Percentiles rank a stretch among this genome's conserved stretches.
Conservation (phyloP, 1,140 invertebrate species). For the Tetraneura akinire region DNA sequence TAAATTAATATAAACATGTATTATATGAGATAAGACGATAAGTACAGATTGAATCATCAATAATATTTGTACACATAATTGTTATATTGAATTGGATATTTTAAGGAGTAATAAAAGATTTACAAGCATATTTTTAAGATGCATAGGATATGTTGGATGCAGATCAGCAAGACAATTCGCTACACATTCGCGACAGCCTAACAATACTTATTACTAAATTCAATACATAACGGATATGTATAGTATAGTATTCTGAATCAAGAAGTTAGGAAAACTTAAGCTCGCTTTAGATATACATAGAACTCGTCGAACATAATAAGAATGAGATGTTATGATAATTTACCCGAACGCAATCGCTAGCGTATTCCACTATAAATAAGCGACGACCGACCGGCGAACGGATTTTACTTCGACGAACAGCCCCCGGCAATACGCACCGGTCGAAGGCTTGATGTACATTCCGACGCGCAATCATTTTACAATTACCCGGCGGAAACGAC, state of each 20-base stretch:
- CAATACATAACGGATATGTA: background rate
- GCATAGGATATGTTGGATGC: background rate
- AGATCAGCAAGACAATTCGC: background rate
- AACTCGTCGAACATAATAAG: background rate
- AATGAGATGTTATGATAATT: background rate
- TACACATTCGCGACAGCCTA: background rate
- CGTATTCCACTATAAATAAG: background rate
- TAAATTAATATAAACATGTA: conserved; percentile 12
- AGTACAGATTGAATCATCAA: no score
- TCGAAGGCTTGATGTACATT: background rate
- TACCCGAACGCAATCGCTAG: conserved; percentile 13
- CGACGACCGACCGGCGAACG: conserved; percentile 29
- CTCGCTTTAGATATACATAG: background rate
- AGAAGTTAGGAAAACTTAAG: background rate
- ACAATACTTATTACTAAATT: background rate
- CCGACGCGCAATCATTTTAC: conserved; percentile 17
- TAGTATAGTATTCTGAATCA: background rate
- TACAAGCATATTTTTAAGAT: conserved; percentile 8
- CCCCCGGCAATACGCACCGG: conserved; percentile 1
- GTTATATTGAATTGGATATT: background rate
- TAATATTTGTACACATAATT: background rate
- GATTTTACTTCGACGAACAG: background rate
- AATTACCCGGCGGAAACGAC: conserved; percentile 21
- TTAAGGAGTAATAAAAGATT: background rate
- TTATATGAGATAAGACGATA: no score